Conservation (phyloP, 2,113 vertebrate species). For the Rhinolophus sinicus region DNA sequence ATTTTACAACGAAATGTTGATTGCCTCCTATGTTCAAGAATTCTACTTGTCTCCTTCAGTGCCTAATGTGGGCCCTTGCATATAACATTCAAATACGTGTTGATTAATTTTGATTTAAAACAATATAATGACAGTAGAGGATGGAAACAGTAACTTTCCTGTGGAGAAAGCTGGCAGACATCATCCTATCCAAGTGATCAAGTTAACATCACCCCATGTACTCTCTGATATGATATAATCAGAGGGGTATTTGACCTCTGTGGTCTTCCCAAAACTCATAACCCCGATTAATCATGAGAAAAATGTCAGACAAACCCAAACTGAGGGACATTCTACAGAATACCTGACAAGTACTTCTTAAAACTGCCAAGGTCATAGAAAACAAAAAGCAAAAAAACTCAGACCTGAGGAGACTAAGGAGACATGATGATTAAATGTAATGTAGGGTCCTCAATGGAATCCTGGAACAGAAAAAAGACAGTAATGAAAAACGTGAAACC, state of each 20-base stretch:
- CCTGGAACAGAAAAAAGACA: not conserved
- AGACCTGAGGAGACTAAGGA: not conserved
- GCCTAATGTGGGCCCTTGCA: not conserved
- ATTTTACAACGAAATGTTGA: not conserved
- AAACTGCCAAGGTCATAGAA: not conserved
- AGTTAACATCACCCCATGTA: not conserved
- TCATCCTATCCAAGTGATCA: not conserved
- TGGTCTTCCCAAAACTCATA: not conserved
- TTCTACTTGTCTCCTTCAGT: not conserved
- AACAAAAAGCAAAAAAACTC: not conserved
- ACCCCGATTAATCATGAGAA: not conserved
- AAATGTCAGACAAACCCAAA: not conserved
- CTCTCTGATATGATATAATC: not conserved
- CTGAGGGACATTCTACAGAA: not conserved
- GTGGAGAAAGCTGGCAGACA: not conserved
- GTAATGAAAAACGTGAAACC: not conserved
- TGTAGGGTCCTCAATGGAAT: not conserved
- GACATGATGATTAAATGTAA: not conserved
- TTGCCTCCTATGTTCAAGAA: not conserved
- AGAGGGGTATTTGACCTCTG: not conserved
- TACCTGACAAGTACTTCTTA: slow-evolving; percentile 22
- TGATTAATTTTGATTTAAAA: slow-evolving; percentile 27
- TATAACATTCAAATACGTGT: not conserved
- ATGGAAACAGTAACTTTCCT: not conserved
- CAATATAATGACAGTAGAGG: not conserved